Evolutionary conservation across 2,113 vertebrate species (phyloP), one percentile per base, ranked within the genome.

Genomic region (Entosphenus tridentatus): DNA sequence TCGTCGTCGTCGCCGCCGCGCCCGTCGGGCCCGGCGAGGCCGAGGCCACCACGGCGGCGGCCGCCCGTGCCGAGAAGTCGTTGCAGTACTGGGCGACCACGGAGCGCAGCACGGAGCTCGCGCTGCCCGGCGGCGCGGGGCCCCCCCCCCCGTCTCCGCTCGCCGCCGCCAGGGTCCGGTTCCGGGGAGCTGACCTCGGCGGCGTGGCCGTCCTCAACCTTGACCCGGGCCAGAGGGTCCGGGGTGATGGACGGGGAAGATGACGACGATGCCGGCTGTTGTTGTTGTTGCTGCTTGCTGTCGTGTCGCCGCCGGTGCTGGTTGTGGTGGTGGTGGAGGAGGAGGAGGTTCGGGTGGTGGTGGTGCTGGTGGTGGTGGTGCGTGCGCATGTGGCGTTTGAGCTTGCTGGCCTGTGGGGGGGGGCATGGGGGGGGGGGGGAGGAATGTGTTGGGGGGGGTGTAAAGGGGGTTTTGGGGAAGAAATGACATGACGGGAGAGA

Each of bases 71-170:
- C 5, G 39, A 39, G 21, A 65, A 65, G n/a, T 65, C 62, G 62
- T 18, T 65, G n/a, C 62, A 18, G 62, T 65, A 65, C 62, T 65
- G 62, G n/a, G 62, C 62, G n/a, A 65, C 62, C 62, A 65, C 62
- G 18, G 62, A 65, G 62, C 62, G 18, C 10, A 65, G 62, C 62
- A 18, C 62, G n/a, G 18, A n/a, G 2, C n/a, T 16, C 8, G 62
- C 62, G 62, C 62, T 65, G n/a, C 62, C 62, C 39, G 39, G 39
- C 6, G 39, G 39, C 39, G 39, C 39, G 4, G 39, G 39, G 39
- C 39, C 39, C 39, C 39, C 39, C 21, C 39, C 39, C 39, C 39
- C 39, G 4, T 39, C 39, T 39, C 39, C 39, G 39, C 39, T 39
- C 39, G 39, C 39, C 62, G 10, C 21, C 62, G 21, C 62, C 21